Evolutionary conservation across 2,888 invertebrate genomes (phyloP).

Genomic region (Cephus nigrinus): DNA sequence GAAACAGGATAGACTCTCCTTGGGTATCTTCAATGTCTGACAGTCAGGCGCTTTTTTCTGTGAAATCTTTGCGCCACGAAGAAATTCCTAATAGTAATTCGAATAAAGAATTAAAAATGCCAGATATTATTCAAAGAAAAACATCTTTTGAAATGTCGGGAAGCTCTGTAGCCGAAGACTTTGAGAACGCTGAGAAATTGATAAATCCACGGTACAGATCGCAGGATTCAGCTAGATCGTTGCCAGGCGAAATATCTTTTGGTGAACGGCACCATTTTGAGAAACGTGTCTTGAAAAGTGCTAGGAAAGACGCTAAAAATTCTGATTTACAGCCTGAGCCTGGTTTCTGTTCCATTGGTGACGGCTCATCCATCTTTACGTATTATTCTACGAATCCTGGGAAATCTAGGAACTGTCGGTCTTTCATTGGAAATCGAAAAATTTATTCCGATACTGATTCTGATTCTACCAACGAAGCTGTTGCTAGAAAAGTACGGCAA

Average conservation of each 20-base stretch:
- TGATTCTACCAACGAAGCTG: not conserved
- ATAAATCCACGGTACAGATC: not conserved
- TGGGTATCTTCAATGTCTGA: not conserved
- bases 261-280: not conserved
- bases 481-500: not conserved
- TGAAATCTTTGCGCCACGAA: not conserved
- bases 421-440: not conserved
- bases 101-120: not conserved
- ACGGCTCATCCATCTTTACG: not conserved
- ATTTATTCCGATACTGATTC: not conserved
- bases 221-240: not conserved
- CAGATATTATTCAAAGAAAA: constrained; percentile 10
- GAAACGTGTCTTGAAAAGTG: not conserved
- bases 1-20: constrained; percentile 24
- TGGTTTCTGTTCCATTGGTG: not conserved
- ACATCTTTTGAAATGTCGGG: constrained; percentile 16
- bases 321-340: not conserved
- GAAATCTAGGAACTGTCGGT: not conserved
- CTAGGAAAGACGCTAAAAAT: not conserved
- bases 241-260: not conserved
- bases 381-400: not conserved
- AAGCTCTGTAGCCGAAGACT: constrained; percentile 17
- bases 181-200: constrained; percentile 9
- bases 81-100: not conserved
- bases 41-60: not conserved